Percentiles rank a stretch among this genome's conserved stretches.
Conservation (phyloP, 2,888 invertebrate species). For the Melieria picta region DNA sequence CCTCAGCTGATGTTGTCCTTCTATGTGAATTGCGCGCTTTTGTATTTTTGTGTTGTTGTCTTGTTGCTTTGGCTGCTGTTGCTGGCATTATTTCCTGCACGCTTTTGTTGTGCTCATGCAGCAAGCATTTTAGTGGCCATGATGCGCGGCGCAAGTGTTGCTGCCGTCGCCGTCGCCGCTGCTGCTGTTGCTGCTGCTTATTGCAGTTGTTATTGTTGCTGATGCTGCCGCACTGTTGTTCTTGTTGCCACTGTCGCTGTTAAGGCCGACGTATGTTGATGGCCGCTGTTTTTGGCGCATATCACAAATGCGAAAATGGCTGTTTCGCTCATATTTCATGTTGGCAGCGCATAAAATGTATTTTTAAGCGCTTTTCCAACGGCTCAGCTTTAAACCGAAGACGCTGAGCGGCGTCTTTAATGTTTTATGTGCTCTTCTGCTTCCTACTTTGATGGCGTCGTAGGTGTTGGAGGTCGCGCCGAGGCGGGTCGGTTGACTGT, state of each 20-base stretch:
- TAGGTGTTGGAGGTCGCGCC: too few relatives aligned
- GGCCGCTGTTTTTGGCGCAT: too few relatives aligned
- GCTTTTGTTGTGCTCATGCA: neutral
- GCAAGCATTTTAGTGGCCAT: neutral
- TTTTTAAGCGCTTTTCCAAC: constrained; percentile 22
- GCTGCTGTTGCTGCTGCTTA: neutral
- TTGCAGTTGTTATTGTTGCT: neutral
- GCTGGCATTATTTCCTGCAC: neutral
- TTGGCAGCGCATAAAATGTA: constrained; percentile 13
- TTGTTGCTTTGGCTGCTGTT: neutral
- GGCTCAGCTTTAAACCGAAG: constrained; percentile 7
- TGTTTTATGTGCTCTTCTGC: too few relatives aligned
- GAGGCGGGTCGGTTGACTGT: too few relatives aligned
- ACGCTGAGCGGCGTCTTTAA: too few relatives aligned
- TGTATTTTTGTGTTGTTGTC: neutral
- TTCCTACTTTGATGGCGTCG: too few relatives aligned
- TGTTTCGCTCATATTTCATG: constrained; percentile 13
- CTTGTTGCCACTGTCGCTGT: too few relatives aligned
- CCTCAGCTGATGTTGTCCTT: neutral
- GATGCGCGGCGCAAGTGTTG: constrained; percentile 14
- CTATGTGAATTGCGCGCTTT: neutral
- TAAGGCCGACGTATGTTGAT: too few relatives aligned
- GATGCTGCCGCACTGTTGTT: neutral
- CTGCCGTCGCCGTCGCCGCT: neutral
- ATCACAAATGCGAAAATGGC: too few relatives aligned